Evolutionary conservation across 2,888 invertebrate species (phyloP), one percentile per base, ranked within the genome.

Genomic region (Eupeodes latifasciatus): DNA sequence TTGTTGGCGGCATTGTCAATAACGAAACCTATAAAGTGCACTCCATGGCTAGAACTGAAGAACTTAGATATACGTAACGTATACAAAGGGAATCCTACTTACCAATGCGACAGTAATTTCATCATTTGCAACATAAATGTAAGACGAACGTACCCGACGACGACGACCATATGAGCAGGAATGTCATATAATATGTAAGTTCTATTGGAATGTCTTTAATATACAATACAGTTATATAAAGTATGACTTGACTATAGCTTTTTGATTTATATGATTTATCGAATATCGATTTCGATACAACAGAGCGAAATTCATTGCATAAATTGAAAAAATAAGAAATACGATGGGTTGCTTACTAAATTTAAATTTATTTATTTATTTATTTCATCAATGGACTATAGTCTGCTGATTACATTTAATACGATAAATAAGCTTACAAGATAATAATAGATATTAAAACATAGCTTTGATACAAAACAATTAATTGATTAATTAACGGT

Each of bases 241-340:
- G 11, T 34, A 36, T 36, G n/a, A 16, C 14, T 27, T 49, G 47
- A 61, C 44, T 78, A 16, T 64, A 19, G 62, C 75, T 69, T 49
- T 85, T 85, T 87, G 87, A 81, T 74, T 87, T 87, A 72, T 71
- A 19, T 87, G 84, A 84, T 87, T 87, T 87, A 86, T 80, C 71
- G 27, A 40, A 40, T 40, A 40, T 40, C 40, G 86, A 72, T 87
- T 84, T 72, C 51, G 19, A 67, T 72, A 77, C 61, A 36, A 12
- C 19, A 40, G 51, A 59, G 74, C 55, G 11, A 53, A 55, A 16
- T 53, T 12, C 49, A 34, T 40, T 5, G 59, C 27, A 19, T 19
- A 19, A 19, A 44, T 51, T 16, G 7, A 36, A 71, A 55, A 71
- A 19, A 19, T 19, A 55, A 40, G 69, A 71, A 44, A 71, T 19